phyloP scores from a whole-genome alignment of 1,140 invertebrate species.

The Trichomalopsis sarcophagae region DNA sequence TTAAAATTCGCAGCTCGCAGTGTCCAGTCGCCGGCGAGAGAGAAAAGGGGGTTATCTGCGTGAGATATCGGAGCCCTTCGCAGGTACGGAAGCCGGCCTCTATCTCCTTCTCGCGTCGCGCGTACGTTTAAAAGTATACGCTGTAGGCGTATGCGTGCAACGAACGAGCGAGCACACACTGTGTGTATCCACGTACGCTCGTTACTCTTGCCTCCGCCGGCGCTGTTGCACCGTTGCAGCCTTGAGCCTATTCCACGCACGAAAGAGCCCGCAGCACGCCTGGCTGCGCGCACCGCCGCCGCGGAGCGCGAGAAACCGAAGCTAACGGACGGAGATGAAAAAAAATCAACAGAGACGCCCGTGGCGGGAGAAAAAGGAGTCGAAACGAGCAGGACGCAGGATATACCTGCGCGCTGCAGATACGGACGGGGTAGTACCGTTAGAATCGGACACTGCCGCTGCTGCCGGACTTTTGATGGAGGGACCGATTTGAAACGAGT shows the following conservation, averaged over 20 bases:
- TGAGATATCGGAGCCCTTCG: slow-evolving; percentile 33
- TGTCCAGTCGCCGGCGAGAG: background rate
- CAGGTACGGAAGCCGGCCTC: slow-evolving; percentile 23
- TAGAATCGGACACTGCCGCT: background rate
- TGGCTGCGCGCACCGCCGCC: slow-evolving; percentile 65
- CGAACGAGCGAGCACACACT: background rate
- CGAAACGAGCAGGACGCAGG: background rate
- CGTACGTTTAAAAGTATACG: background rate
- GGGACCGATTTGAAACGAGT: no score
- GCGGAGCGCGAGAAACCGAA: background rate
- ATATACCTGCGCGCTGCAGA: no score
- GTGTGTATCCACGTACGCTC: slow-evolving; percentile 21
- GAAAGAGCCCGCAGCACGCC: slow-evolving; percentile 71
- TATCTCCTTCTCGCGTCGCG: background rate
- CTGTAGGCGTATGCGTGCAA: no score
- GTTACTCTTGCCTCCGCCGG: slow-evolving; percentile 47
- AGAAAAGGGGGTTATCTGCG: slow-evolving; percentile 3
- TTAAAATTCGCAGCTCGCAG: no score
- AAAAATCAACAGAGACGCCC: slow-evolving; percentile 13
- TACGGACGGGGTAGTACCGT: no score
- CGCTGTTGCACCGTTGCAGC: slow-evolving; percentile 69
- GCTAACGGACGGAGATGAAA: slow-evolving; percentile 21
- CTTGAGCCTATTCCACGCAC: slow-evolving; percentile 76
- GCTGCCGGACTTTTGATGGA: background rate
- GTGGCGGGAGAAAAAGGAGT: background rate